Percentiles rank a stretch among this genome's conserved stretches.
These are phyloP conservation scores for Acanthosoma haemorrhoidale DNA, from an alignment of 2,888 invertebrate genomes.

Conservation along the genomic window DNA sequence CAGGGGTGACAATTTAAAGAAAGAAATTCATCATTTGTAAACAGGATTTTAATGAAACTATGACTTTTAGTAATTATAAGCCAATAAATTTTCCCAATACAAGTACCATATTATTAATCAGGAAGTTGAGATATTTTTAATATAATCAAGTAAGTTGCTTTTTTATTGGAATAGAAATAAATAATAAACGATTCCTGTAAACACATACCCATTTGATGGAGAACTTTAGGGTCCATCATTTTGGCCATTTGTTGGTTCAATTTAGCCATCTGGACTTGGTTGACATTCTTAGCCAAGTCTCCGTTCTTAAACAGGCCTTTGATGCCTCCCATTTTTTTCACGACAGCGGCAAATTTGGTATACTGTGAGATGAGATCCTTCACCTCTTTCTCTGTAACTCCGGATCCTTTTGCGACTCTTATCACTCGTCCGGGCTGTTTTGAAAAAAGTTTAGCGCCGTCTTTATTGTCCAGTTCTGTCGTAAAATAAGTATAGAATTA, in stretches of 20 bases:
- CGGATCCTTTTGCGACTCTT: conserved; percentile 87
- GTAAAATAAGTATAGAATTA: conserved; percentile 28
- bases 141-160: not conserved
- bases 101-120: conserved; percentile 47
- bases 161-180: not conserved
- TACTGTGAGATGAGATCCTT: conserved; percentile 96
- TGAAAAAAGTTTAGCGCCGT: conserved; percentile 92
- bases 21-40: too few species aligned
- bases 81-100: too few species aligned
- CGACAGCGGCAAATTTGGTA: conserved; percentile 98
- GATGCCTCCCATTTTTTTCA: conserved; percentile 99
- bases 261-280: conserved; percentile 97
- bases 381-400: conserved; percentile 91
- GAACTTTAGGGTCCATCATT: conserved; percentile 98
- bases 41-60: too few species aligned
- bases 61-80: too few species aligned
- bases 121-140: not conserved
- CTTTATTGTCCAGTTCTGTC: conserved; percentile 85
- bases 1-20: too few species aligned
- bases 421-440: conserved; percentile 79
- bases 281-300: conserved; percentile 98
- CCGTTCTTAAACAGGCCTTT: conserved; percentile 98
- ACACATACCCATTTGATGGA: conserved; percentile 80
- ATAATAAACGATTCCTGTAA: not conserved
- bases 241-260: conserved; percentile 99